Conservation (phyloP, 2,888 invertebrate genomes). For the Eupithecia abbreviata region DNA sequence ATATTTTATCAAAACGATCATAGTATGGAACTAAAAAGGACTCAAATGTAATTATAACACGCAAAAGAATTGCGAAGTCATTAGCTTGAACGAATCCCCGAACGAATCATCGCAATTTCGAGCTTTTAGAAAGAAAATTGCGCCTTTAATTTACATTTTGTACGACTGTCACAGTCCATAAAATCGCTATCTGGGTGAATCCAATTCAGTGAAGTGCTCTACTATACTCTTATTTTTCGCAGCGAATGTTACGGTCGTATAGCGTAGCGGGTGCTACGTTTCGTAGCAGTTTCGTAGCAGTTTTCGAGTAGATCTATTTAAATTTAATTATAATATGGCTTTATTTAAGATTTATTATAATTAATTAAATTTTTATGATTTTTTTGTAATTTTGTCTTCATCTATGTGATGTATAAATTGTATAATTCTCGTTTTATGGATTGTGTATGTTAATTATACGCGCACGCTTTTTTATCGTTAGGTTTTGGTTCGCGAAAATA, state of each 20-base stretch:
- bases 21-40: background rate
- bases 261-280: background rate
- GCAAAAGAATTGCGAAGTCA: conserved; percentile 36
- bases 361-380: no score
- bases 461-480: no score
- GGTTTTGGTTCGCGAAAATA: no score
- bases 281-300: background rate
- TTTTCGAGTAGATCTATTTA: no score
- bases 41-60: conserved; percentile 25
- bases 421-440: no score
- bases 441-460: no score
- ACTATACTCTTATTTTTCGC: background rate
- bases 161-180: conserved; percentile 34
- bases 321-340: no score
- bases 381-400: no score
- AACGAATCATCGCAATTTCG: conserved; percentile 40
- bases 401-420: no score
- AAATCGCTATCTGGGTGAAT: conserved; percentile 1
- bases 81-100: conserved; percentile 41
- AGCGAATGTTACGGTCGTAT: background rate
- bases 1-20: conserved; percentile 10
- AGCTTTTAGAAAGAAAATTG: conserved; percentile 42
- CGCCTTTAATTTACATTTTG: conserved; percentile 41
- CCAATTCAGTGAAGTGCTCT: background rate
- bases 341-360: no score